A percentile compares a stretch with the other conserved stretches of the same genome.
Conservation (phyloP, 2,888 invertebrate species). For the Dicyrtoma fusca region DNA sequence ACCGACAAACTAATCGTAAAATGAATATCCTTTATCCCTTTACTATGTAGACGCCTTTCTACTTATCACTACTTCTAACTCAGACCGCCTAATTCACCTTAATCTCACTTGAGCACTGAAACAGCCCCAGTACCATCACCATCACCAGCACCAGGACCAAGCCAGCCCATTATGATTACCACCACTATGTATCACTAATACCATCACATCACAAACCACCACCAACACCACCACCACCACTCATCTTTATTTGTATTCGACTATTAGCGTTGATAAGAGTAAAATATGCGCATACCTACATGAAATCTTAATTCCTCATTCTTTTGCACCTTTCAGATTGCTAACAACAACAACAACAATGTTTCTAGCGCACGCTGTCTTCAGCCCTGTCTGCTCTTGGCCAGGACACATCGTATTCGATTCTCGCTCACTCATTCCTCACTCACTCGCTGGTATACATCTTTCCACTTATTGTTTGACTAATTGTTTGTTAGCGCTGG, state of each 20-base stretch:
- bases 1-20: slow-evolving; percentile 4
- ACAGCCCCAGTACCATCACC: too few relatives aligned
- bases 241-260: slow-evolving; percentile 30
- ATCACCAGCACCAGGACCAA: too few relatives aligned
- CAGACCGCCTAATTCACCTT: not conserved
- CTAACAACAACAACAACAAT: not conserved
- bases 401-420: too few relatives aligned
- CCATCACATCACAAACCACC: not conserved
- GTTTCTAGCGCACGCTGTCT: not conserved
- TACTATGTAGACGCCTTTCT: too few relatives aligned
- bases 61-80: not conserved
- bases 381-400: too few relatives aligned
- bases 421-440: too few relatives aligned
- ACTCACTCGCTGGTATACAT: too few relatives aligned
- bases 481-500: too few relatives aligned
- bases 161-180: too few relatives aligned
- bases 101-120: too few relatives aligned
- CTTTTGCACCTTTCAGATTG: slow-evolving; percentile 22
- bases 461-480: too few relatives aligned
- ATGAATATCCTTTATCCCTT: too few relatives aligned
- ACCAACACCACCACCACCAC: slow-evolving; percentile 1
- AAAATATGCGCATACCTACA: slow-evolving; percentile 5
- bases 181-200: not conserved
- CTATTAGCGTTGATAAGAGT: slow-evolving; percentile 18
- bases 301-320: slow-evolving; percentile 18